Evolutionary conservation across 2,888 invertebrate species (phyloP).

Genomic region (Lepeophtheirus nordmannii): DNA sequence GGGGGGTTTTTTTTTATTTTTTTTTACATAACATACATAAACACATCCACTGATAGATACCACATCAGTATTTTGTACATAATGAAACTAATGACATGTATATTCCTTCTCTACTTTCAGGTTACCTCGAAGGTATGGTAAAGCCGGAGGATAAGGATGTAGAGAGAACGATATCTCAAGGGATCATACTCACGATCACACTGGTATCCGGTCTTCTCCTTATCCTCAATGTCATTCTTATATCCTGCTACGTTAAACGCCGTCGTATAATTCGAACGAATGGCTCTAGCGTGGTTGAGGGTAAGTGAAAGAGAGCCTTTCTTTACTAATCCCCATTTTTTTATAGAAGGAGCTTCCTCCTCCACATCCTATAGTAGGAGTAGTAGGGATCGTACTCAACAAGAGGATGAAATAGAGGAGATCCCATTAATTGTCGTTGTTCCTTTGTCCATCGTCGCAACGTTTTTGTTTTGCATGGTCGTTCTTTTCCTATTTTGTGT

Average conservation of each 20-base stretch:
- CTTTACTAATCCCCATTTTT: neutral
- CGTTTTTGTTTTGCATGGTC: neutral
- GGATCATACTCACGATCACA: constrained; percentile 43
- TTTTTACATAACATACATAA: too few species aligned
- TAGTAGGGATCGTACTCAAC: neutral
- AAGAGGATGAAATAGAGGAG: neutral
- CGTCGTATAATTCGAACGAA: constrained; percentile 29
- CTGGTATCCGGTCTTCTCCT: constrained; percentile 53
- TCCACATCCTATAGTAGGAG: neutral
- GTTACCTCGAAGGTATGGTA: constrained; percentile 14
- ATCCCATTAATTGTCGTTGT: neutral
- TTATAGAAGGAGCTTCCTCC: constrained; percentile 7
- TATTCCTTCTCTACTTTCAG: neutral
- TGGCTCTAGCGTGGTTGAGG: neutral
- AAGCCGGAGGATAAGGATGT: constrained; percentile 10
- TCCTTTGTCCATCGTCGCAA: neutral
- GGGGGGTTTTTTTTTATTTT: too few species aligned
- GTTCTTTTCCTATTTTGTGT: neutral
- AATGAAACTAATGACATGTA: neutral
- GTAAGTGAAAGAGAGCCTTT: neutral
- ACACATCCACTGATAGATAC: too few species aligned
- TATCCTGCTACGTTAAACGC: constrained; percentile 35
- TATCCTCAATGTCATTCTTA: constrained; percentile 37
- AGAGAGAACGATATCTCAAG: constrained; percentile 14
- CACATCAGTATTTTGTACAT: too few species aligned